Evolutionary conservation across 2,797 vertebrate genomes (phyloP).

Genomic region (Oceanodroma leucorhoa): DNA sequence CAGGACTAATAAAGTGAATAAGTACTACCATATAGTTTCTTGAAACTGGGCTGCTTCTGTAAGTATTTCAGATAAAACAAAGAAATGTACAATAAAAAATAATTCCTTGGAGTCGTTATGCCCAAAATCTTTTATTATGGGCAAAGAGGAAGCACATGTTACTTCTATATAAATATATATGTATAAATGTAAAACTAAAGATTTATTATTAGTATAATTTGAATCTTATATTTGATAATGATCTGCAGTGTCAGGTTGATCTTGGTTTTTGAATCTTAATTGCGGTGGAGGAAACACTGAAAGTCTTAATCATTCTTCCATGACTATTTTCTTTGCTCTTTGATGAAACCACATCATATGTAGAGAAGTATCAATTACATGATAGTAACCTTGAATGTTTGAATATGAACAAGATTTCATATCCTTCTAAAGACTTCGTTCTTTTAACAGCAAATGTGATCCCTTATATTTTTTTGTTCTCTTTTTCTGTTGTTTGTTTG

Average conservation of each 20-base stretch:
- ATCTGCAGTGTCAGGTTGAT: background rate
- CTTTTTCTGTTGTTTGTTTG: background rate
- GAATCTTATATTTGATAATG: background rate
- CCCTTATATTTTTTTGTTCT: background rate
- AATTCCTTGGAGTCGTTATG: background rate
- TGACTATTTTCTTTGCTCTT: background rate
- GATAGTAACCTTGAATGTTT: background rate
- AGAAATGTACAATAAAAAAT: background rate
- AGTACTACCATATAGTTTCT: background rate
- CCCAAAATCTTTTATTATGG: background rate
- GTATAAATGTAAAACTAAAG: background rate
- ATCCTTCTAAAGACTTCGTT: background rate
- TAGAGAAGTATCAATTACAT: background rate
- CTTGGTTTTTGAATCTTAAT: background rate
- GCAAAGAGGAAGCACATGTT: background rate
- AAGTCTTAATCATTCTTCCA: background rate
- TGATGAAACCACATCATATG: background rate
- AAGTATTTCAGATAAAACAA: background rate
- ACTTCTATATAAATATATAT: background rate
- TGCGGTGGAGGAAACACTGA: background rate
- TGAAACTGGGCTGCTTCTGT: background rate
- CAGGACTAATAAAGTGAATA: background rate
- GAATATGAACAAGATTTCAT: background rate
- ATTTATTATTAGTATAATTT: background rate
- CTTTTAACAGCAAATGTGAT: background rate